Evolutionary conservation across 2,113 vertebrate genomes (phyloP).

Genomic region (Silurus glanis): DNA sequence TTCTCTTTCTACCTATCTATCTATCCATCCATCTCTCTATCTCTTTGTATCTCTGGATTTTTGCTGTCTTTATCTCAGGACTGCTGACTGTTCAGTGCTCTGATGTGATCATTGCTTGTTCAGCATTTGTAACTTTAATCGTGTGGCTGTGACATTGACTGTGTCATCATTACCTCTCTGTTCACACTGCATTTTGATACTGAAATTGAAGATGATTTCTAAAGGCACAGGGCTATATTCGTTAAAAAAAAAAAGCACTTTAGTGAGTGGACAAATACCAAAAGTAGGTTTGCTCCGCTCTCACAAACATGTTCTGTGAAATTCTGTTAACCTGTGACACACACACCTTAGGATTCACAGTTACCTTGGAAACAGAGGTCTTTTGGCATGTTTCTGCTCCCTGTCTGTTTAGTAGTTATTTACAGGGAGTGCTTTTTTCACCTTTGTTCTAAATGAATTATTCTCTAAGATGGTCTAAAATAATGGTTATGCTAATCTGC

Average conservation of each 20-base stretch:
- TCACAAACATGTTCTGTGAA: conserved; percentile 47
- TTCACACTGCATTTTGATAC: conserved; percentile 45
- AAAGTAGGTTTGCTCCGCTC: conserved; percentile 35
- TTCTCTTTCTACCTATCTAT: background rate
- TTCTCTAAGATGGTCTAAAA: conserved; percentile 13
- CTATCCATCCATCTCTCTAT: background rate
- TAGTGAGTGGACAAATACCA: conserved; percentile 42
- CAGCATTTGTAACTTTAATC: conserved; percentile 42
- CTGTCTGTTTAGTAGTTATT: conserved; percentile 6
- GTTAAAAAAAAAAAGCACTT: conserved; percentile 60
- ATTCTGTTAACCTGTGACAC: conserved; percentile 59
- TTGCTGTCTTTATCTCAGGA: conserved; percentile 29
- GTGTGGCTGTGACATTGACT: conserved; percentile 25
- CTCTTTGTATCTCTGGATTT: background rate
- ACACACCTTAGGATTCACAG: conserved; percentile 49
- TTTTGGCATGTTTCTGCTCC: conserved; percentile 32
- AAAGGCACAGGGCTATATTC: conserved; percentile 67
- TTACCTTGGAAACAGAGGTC: conserved; percentile 37
- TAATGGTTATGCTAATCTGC: background rate
- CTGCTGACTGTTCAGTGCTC: conserved; percentile 29
- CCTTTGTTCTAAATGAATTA: background rate
- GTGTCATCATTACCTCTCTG: conserved; percentile 2
- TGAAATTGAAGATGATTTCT: conserved; percentile 51
- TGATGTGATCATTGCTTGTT: conserved; percentile 34
- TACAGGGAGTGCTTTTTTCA: conserved; percentile 13